Conservation (phyloP, 2,797 vertebrate genomes). For the Syngnathus acus region DNA sequence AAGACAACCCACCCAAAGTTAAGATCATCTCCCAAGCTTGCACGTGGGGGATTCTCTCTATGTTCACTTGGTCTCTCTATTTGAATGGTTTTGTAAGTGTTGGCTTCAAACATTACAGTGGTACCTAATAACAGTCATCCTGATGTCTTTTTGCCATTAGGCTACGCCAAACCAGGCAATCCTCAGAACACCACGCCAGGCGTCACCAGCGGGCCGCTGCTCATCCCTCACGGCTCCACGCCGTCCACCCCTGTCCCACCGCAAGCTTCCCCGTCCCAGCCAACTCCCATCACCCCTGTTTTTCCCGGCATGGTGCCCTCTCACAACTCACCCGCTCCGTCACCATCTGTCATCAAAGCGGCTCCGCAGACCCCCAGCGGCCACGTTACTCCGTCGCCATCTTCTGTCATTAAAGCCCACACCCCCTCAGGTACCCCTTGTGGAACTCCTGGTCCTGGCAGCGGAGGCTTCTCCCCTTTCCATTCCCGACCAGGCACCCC, state of each 20-base stretch:
- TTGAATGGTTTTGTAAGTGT: neutral
- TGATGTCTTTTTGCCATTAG: slow-evolving; percentile 53
- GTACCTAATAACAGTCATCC: neutral
- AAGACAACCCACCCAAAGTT: slow-evolving; percentile 35
- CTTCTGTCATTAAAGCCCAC: slow-evolving; percentile 73
- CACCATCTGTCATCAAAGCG: slow-evolving; percentile 81
- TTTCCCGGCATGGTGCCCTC: slow-evolving; percentile 83
- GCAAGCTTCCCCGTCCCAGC: slow-evolving; percentile 77
- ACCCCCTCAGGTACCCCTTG: slow-evolving; percentile 73
- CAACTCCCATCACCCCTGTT: slow-evolving; percentile 72
- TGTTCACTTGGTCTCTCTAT: neutral
- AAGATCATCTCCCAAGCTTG: slow-evolving; percentile 8
- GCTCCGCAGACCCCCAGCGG: slow-evolving; percentile 64
- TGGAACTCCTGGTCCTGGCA: slow-evolving; percentile 64
- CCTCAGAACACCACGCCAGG: slow-evolving; percentile 71
- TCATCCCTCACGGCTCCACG: slow-evolving; percentile 82
- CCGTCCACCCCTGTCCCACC: slow-evolving; percentile 75
- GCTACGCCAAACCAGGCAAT: slow-evolving; percentile 80
- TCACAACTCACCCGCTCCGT: slow-evolving; percentile 70
- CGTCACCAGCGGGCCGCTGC: slow-evolving; percentile 65
- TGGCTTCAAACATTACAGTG: neutral
- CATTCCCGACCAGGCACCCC: slow-evolving; percentile 71
- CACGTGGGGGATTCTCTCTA: slow-evolving; percentile 18
- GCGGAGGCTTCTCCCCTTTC: slow-evolving; percentile 69
- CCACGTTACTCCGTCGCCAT: slow-evolving; percentile 56